Conservation (phyloP, 2,797 vertebrate species). For the Etheostoma perlongum region DNA sequence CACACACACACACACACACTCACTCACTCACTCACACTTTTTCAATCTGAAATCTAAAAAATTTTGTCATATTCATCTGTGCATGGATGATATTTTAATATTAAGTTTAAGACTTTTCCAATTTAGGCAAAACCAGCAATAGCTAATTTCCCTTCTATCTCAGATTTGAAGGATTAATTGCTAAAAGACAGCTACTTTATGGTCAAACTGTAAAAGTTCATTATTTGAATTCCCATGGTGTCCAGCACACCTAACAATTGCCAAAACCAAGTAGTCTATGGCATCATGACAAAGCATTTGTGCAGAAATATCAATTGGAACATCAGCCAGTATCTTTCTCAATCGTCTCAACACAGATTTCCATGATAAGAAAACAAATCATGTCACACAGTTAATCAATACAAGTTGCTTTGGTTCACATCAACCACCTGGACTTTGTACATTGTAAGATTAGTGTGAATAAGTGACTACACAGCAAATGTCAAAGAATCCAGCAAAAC, state of each 20-base stretch:
- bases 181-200: not conserved
- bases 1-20: too few species aligned
- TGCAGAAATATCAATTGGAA: not conserved
- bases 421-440: conserved; percentile 6
- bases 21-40: too few species aligned
- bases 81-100: too few species aligned
- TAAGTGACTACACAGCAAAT: conserved; percentile 48
- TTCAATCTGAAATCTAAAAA: too few species aligned
- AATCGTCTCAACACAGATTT: conserved; percentile 4
- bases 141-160: not conserved
- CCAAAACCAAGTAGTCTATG: not conserved
- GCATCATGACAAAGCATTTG: conserved; percentile 14
- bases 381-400: conserved; percentile 13
- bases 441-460: conserved; percentile 30
- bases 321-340: not conserved
- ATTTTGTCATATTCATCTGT: too few species aligned
- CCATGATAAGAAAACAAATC: not conserved
- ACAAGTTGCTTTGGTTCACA: conserved; percentile 8
- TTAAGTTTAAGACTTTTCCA: not conserved
- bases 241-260: not conserved
- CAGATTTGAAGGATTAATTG: not conserved
- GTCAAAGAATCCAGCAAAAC: conserved; percentile 59
- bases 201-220: not conserved
- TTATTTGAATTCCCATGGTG: not conserved
- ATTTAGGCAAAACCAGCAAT: not conserved